Conservation (phyloP, 1,140 invertebrate genomes). For the Myzus persicae region DNA sequence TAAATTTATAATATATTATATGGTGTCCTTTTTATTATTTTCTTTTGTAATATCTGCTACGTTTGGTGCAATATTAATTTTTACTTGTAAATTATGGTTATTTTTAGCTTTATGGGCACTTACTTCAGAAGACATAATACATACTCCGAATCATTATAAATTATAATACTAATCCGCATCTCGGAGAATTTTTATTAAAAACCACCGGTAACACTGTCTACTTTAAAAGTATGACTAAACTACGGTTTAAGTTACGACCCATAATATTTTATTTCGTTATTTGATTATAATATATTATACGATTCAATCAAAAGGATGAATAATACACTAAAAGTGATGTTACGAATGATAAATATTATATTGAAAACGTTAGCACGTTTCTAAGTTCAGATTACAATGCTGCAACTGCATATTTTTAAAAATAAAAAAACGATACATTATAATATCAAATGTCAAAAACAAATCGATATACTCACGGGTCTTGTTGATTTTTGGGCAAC, state of each 20-base stretch:
- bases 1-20: not conserved
- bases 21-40: not conserved
- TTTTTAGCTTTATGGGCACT: not conserved
- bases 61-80: not conserved
- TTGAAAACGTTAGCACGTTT: not conserved
- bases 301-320: not conserved
- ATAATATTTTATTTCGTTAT: not conserved
- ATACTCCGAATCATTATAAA: constrained; percentile 15
- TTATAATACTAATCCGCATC: not conserved
- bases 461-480: not conserved
- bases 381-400: not conserved
- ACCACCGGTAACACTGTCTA: not conserved
- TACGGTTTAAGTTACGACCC: not conserved
- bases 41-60: not conserved
- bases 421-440: not conserved
- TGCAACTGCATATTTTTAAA: not conserved
- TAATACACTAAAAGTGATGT: not conserved
- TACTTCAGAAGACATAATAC: not conserved
- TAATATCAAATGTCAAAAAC: not conserved
- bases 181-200: not conserved
- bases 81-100: not conserved
- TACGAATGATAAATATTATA: not conserved
- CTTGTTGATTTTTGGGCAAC: not conserved
- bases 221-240: too few relatives aligned
- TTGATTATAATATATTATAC: not conserved